Base-by-base conservation (phyloP, 2,113 vertebrate species). In the zebrafish (Danio rerio) region DNA sequence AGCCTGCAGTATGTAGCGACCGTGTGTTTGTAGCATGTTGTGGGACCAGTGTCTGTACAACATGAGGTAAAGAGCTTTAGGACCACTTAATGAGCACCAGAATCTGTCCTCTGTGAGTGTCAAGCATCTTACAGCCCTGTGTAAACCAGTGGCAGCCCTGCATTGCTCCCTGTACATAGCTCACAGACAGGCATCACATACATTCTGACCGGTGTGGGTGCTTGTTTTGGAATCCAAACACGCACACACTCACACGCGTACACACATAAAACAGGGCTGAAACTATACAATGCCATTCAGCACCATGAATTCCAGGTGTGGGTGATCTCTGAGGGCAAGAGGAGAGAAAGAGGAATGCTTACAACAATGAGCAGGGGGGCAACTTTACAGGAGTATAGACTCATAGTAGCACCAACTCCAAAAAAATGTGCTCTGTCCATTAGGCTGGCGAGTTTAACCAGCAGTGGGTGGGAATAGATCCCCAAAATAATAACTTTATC, bases 41-140 rank as follows among this genome's bases (percentile, higher is more conserved):
- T 89, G 89, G 90, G 90, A 93, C 88, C 92, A 93, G 92, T 91
- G 92, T 93, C 92, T 93, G 91, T 92, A 92, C 92, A 90, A 88
- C 89, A 56, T 91, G 93, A 94, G 93, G 92, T 92, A 90, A 80
- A 86, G 91, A 89, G 90, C 93, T 90, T 90, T 85, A 91, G 78
- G 89, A 92, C 88, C 85, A 76, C 83, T 50, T 84, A 58, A 87
- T 80, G 87, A 90, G 90, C 88, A 91, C 90, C 89, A 84, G 87
- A 85, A 85, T 90, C 88, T 89, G 85, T 89, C 85, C 86, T 86
- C 88, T 87, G 78, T 85, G 85, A 91, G 87, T 85, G 86, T 86
- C 87, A 86, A 86, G 86, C 81, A 84, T 87, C 85, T 70, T 86
- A 70, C 81, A 71, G 84, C 86, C 86, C 78, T 84, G 82, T 78